phyloP scores from a whole-genome alignment of 2,797 vertebrate species.

The Aphelocoma californica region DNA sequence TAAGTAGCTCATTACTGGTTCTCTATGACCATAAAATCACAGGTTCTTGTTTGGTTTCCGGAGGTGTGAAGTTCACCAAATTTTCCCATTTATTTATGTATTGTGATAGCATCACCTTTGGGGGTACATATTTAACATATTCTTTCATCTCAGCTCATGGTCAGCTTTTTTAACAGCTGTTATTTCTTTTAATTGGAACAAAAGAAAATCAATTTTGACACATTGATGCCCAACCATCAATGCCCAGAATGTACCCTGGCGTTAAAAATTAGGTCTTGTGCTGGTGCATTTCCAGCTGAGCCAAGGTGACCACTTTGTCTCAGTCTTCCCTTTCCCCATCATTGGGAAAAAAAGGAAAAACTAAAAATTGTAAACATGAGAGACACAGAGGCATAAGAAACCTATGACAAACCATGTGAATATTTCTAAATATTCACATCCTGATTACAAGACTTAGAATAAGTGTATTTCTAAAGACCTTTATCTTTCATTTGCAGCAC shows the following conservation, averaged over 20 bases:
- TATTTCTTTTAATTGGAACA: neutral
- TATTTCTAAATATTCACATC: neutral
- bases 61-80: neutral
- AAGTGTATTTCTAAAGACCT: neutral
- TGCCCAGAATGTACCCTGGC: neutral
- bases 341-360: neutral
- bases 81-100: neutral
- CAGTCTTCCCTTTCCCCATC: neutral
- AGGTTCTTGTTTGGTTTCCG: neutral
- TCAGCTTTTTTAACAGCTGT: neutral
- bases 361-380: neutral
- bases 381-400: neutral
- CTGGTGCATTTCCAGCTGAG: neutral
- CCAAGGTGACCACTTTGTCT: neutral
- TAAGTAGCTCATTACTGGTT: neutral
- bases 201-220: slow-evolving; percentile 3
- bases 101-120: neutral
- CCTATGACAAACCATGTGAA: neutral
- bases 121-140: neutral
- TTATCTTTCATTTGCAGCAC: slow-evolving; percentile 5
- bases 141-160: neutral
- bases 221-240: neutral
- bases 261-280: neutral
- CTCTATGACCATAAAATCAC: neutral
- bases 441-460: neutral